phyloP scores from a whole-genome alignment of 2,113 vertebrate species.

The Ceratotherium simum region DNA sequence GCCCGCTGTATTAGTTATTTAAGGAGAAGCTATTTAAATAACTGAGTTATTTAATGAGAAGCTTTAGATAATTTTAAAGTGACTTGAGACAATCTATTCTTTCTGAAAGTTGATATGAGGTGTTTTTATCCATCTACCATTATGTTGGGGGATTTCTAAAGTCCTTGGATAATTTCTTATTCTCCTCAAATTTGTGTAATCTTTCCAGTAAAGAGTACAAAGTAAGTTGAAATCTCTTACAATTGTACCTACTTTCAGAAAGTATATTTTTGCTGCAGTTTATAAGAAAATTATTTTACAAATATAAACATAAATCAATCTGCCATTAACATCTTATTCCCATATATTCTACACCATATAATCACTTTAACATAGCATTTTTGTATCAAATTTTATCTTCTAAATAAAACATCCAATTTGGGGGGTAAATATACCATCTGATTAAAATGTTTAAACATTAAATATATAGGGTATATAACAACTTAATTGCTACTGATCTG shows the following conservation, averaged over 20 bases:
- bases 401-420: slow-evolving; percentile 62
- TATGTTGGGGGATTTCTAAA: not conserved
- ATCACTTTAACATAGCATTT: slow-evolving; percentile 69
- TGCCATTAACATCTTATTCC: slow-evolving; percentile 48
- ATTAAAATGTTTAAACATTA: not conserved
- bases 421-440: slow-evolving; percentile 47
- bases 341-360: not conserved
- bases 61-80: slow-evolving; percentile 35
- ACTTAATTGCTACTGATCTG: slow-evolving; percentile 62
- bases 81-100: slow-evolving; percentile 49
- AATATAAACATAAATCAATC: slow-evolving; percentile 54
- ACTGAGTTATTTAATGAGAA: slow-evolving; percentile 41
- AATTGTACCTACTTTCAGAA: slow-evolving; percentile 66
- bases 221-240: not conserved
- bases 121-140: slow-evolving; percentile 14
- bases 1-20: not conserved
- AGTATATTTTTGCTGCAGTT: slow-evolving; percentile 31
- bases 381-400: slow-evolving; percentile 68
- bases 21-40: slow-evolving; percentile 27
- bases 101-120: slow-evolving; percentile 29
- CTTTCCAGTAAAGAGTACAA: slow-evolving; percentile 49
- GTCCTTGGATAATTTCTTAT: slow-evolving; percentile 44
- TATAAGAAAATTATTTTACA: slow-evolving; percentile 46
- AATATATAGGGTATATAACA: not conserved
- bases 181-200: slow-evolving; percentile 48